A percentile compares a stretch with the other conserved stretches of the same genome.
Conservation (phyloP, 92 coral and sea anemone species). For the Epizoanthus scotinus region DNA sequence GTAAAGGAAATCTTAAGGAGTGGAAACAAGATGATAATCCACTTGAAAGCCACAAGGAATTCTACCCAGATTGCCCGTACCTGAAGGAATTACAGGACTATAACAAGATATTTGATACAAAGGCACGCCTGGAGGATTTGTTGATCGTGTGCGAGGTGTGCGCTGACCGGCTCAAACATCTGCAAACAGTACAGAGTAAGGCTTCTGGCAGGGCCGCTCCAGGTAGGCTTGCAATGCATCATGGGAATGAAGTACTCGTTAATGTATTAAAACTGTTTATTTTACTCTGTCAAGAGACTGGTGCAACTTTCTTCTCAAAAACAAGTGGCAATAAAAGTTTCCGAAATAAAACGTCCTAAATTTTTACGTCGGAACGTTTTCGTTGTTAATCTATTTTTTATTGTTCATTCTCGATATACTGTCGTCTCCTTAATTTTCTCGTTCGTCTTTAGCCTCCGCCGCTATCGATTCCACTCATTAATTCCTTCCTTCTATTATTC, state of each 20-base stretch:
- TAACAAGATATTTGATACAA: slow-evolving; percentile 61
- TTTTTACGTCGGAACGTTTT: no score
- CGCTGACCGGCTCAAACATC: slow-evolving; percentile 75
- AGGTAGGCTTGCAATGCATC: slow-evolving; percentile 58
- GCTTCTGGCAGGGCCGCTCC: slow-evolving; percentile 53
- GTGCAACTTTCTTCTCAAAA: no score
- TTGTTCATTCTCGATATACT: no score
- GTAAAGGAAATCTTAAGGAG: slow-evolving; percentile 94
- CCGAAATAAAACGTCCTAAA: no score
- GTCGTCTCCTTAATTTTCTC: no score
- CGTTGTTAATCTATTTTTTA: no score
- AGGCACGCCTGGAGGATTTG: slow-evolving; percentile 81
- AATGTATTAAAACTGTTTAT: no score
- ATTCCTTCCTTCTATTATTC: no score
- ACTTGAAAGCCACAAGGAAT: slow-evolving; percentile 80
- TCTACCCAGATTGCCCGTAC: slow-evolving; percentile 90
- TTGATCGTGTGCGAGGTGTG: slow-evolving; percentile 77
- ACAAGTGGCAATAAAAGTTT: no score
- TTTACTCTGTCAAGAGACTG: no score
- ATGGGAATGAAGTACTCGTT: slow-evolving; percentile 7
- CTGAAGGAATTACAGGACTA: slow-evolving; percentile 57
- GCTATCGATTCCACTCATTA: no score
- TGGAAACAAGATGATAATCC: slow-evolving; percentile 96
- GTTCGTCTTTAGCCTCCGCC: no score
- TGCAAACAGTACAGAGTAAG: slow-evolving; percentile 73